Base-by-base conservation (phyloP, 2,888 invertebrate genomes). In the Merodon equestris region DNA sequence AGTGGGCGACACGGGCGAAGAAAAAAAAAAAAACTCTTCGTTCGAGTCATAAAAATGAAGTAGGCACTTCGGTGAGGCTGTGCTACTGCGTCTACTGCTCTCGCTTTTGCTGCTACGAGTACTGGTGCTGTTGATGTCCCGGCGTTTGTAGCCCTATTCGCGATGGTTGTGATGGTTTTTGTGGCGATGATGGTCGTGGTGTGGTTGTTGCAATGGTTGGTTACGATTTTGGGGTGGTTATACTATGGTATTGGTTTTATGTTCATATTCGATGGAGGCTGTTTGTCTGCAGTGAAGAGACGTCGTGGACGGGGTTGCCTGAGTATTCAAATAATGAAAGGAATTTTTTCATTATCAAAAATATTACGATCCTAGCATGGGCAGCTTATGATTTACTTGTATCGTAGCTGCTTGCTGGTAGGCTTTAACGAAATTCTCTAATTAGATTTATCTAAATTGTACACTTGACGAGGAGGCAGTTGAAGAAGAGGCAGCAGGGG, bases 321-420 rank as follows among this genome's bases (percentile, higher is more conserved):
- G 63, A 81, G 79, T 75, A 79, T 79, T 82, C 79, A 77, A 82
- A 82, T 82, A 82, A 82, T 79, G 75, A 72, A 77, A 72, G 72
- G 82, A 82, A 81, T 79, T 82, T 79, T 82, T 82, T 82, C 81
- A 81, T 82, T 81, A 82, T 77, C 82, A 58, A 70, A 76, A 75
- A 76, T 81, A 75, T 79, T 63, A 82, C 68, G 53, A n/a, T 75
- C 66, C 42, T 48, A 45, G 12, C 27, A 50, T 42, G 51, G 27
- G 57, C 42, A 4, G 19, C 64, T 77, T 68, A 66, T 70, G 50
- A 77, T 47, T 75, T 77, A 64, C 57, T 73, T 68, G 67, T 19
- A 36, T 38, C 17, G 15, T 38, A 14, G n/a, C n/a, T n/a, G n/a
- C n/a, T n/a, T 7, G 27, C 27, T 27, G 27, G 27, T 27, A 48